Evolutionary conservation across 2,113 vertebrate species (phyloP), one percentile per base, ranked within the genome.

Genomic region (Cyphomyrus plagiostoma): DNA sequence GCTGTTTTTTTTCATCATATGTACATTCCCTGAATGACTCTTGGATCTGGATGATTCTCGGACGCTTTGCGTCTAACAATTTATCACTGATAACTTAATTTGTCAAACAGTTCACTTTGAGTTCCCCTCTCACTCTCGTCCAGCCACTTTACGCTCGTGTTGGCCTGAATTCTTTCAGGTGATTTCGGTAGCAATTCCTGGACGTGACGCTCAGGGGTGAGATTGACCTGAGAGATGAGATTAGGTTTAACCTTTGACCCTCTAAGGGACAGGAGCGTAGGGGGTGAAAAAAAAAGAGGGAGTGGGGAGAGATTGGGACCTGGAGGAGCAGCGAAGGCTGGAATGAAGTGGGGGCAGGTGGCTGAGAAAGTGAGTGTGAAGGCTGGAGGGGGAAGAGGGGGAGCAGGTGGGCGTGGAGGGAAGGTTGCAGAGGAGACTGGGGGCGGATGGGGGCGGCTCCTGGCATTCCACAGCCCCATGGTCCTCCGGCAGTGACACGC

Each of bases 181-280:
- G 74, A 80, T 80, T 80, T 80, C 35, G 15, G 74, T 4, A 19
- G 35, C 35, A 3, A 80, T 19, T 70, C 74, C 74, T 39, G 35
- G 42, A 80, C 5, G 17, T 35, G 74, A 42, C 19, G 86, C 87
- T 39, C 30, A 62, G 89, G 62, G 62, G n/a, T 13, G 62, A 26
- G 62, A 30, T 70, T 30, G n/a, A 70, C 62, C 62, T 30, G n/a
- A 70, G 62, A 30, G 62, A 10, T 86, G 70, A 80, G 70, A 90
- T 77, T 90, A 86, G 62, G 86, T 87, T 90, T 88, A 82, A 88
- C 89, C 89, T 70, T 56, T 90, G 62, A 35, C 86, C 89, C 35
- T 39, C 30, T 23, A 46, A 15, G 5, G 26, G 30, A 30, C 15
- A 77, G 11, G 26, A 35, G 66, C 15, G 26, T 30, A 23, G 3